A percentile compares a stretch with the other conserved stretches of the same genome.
These are phyloP conservation scores for Megaceryle alcyon DNA, from an alignment of 2,797 vertebrate genomes.

Conservation along the genomic window DNA sequence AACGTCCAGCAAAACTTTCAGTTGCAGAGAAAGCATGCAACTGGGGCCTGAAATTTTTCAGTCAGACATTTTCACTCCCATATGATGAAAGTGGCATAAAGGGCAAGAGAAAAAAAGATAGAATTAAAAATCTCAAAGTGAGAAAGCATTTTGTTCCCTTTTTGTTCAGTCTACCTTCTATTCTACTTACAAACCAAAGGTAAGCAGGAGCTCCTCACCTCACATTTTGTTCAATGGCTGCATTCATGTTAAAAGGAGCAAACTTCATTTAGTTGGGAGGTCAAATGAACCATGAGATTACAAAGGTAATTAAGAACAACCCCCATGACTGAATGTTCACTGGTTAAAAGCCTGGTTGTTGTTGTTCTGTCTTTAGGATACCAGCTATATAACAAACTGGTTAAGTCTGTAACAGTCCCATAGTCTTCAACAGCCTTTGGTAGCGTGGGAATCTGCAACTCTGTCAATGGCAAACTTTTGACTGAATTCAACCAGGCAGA, in stretches of 20 bases:
- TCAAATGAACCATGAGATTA: slow-evolving; percentile 9
- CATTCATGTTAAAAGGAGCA: background rate
- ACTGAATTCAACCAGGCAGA: background rate
- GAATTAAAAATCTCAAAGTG: background rate
- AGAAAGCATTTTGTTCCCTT: background rate
- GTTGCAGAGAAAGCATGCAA: background rate
- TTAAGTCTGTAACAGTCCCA: background rate
- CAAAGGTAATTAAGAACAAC: background rate
- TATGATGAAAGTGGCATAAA: background rate
- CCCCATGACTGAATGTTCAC: background rate
- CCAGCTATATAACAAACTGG: background rate
- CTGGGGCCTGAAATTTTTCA: accelerated
- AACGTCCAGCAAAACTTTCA: background rate
- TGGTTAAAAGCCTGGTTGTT: background rate
- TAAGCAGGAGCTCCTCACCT: background rate
- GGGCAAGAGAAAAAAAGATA: background rate
- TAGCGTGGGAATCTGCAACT: background rate
- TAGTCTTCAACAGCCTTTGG: background rate
- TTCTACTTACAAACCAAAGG: background rate
- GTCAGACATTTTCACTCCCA: background rate
- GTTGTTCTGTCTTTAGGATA: background rate
- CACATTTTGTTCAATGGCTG: background rate
- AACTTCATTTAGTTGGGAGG: background rate
- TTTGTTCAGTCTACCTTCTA: background rate
- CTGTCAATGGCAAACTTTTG: background rate